Evolutionary conservation across 2,888 invertebrate species (phyloP).

Genomic region (Cabera pusaria): DNA sequence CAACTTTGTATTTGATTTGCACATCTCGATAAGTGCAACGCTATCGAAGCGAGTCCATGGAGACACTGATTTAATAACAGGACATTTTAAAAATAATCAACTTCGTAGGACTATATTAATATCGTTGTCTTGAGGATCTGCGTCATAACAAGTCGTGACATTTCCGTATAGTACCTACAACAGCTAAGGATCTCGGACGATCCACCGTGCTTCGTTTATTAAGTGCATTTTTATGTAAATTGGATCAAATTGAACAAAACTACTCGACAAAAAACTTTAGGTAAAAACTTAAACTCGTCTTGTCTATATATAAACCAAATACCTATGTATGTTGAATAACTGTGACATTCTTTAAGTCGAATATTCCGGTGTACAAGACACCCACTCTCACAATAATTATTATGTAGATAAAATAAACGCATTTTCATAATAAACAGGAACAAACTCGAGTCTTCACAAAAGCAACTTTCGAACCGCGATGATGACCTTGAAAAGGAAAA

Average conservation of each 20-base stretch:
- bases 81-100: slow-evolving; percentile 37
- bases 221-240: slow-evolving; percentile 17
- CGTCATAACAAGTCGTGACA: slow-evolving; percentile 4
- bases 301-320: no score
- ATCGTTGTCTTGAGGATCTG: slow-evolving; percentile 35
- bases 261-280: no score
- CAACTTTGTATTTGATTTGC: slow-evolving; percentile 51
- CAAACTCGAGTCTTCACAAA: no score
- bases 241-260: neutral
- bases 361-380: no score
- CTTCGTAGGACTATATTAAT: slow-evolving; percentile 20
- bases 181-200: neutral
- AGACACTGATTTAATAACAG: slow-evolving; percentile 28
- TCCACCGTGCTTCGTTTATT: slow-evolving; percentile 13
- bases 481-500: no score
- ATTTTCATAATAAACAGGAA: no score
- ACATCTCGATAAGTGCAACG: slow-evolving; percentile 32
- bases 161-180: slow-evolving; percentile 10
- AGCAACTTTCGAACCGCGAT: no score
- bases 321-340: no score
- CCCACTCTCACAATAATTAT: no score
- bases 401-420: no score
- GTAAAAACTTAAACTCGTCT: no score
- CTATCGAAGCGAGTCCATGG: slow-evolving; percentile 7
- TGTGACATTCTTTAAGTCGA: no score